Evolutionary conservation across 2,113 vertebrate species (phyloP), one percentile per base, ranked within the genome.

Genomic region (Chiloscyllium plagiosum): DNA sequence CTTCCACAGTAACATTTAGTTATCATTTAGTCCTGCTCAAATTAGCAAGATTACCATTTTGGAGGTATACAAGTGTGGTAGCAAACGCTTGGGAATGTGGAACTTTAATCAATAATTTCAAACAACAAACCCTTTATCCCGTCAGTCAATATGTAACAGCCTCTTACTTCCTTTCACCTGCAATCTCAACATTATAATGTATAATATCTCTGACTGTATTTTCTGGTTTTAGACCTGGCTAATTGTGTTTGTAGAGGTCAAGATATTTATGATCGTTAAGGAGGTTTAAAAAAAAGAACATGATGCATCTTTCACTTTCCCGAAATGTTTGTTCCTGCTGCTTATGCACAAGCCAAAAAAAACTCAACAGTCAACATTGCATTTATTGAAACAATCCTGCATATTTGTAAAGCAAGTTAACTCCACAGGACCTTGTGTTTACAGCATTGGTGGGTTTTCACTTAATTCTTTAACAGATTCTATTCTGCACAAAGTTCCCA

Each of bases 341-440:
- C 17, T 22, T 68, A 42, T 29, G 12, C 42, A 72, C 66, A 50
- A 70, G 26, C 66, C 47, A 66, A 47, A 94, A 94, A 47, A 94
- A 47, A 47, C 47, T n/a, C 94, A 95, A 95, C 94, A 95, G 69
- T 95, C 93, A 95, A 95, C 93, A 15, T 94, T 10, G 29, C 22
- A 33, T 95, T 95, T 95, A 95, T 72, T 95, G 22, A 95, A 95
- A 95, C 94, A 95, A 95, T 72, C 47, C 47, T 95, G 94, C 24
- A 72, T 33, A 95, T 13, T 29, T 72, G 29, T 22, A 50, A 95
- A 95, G 47, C 70, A 76, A 95, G 61, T 29, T 61, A 93, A 94
- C 65, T 17, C 78, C 10, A 68, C 61, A 94, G 65, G 61, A 66
- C 65, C 26, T 33, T 95, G 94, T 95, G 94, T 47, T 95, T 70